phyloP scores from a whole-genome alignment of 2,113 vertebrate genomes.

The cat (Felis catus) region F.catus_Fca126_mat1.0 CM031415.1:11468501-11469000 shows the following conservation, averaged over 20 bases:
- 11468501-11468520: background rate
- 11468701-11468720: background rate
- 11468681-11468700: background rate
- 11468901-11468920: background rate
- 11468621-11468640: background rate
- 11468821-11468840: background rate
- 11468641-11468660: background rate
- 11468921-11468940: rapidly evolving
- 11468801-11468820: background rate
- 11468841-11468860: no score
- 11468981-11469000: background rate
- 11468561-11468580: background rate
- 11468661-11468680: background rate
- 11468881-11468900: background rate
- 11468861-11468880: background rate
- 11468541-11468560: background rate
- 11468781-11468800: background rate
- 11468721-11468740: background rate
- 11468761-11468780: background rate
- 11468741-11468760: background rate
- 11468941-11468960: background rate
- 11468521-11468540: background rate
- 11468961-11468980: background rate
- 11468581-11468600: no score
- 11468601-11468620: rapidly evolving